Percentiles rank a stretch among this genome's conserved stretches.
These are phyloP conservation scores for Geococcyx californianus DNA, from an alignment of 2,113 vertebrate species.

Conservation along the genomic window DNA sequence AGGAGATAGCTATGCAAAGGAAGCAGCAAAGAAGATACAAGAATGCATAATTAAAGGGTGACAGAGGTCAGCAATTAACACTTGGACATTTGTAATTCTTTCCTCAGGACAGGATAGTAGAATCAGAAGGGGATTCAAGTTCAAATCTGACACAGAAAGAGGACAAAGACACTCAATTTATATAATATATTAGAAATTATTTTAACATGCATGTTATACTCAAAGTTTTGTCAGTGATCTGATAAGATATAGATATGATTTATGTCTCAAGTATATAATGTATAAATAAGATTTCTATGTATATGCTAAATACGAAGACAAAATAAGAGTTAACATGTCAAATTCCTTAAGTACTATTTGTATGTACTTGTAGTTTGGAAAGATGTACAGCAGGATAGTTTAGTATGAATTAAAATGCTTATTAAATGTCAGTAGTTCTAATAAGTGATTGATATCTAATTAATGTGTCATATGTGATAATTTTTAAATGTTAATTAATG, in stretches of 20 bases:
- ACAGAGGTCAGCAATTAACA: conserved; percentile 21
- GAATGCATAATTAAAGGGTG: conserved; percentile 36
- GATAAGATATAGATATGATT: background rate
- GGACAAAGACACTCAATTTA: background rate
- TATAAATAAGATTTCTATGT: background rate
- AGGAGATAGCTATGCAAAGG: background rate
- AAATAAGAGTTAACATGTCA: conserved; percentile 31
- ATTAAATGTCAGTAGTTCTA: conserved; percentile 73
- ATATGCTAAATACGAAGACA: background rate
- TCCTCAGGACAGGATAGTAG: conserved; percentile 11
- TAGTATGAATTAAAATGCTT: conserved; percentile 67
- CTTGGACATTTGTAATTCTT: conserved; percentile 23
- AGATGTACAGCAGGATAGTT: background rate
- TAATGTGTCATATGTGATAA: conserved; percentile 68
- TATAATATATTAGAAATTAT: background rate
- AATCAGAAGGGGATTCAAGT: background rate
- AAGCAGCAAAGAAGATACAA: conserved; percentile 19
- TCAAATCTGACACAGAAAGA: background rate
- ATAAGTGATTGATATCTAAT: conserved; percentile 76
- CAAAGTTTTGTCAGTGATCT: background rate
- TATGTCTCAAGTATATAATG: background rate
- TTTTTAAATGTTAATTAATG: conserved; percentile 76
- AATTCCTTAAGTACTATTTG: background rate
- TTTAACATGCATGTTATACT: background rate
- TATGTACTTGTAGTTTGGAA: conserved; percentile 34